Percentiles rank a stretch among this genome's conserved stretches.
phyloP scores from a whole-genome alignment of 2,797 vertebrate species.

The Orestias chungarensis region DNA sequence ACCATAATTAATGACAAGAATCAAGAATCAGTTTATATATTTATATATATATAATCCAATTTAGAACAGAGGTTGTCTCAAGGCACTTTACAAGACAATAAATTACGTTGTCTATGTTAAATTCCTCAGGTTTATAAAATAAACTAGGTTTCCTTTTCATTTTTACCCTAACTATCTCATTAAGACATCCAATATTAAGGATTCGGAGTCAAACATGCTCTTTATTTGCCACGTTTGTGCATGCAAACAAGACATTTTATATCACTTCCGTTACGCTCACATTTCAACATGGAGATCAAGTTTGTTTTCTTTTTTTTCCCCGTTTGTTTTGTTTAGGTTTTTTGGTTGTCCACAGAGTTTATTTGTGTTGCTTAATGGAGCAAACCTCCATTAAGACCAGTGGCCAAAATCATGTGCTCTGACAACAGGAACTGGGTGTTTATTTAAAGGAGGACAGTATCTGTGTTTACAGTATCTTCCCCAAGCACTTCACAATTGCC shows the following conservation, averaged over 20 bases:
- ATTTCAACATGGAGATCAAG: too few species aligned
- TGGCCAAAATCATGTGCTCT: slow-evolving; percentile 48
- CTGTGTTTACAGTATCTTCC: slow-evolving; percentile 75
- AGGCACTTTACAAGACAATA: slow-evolving; percentile 2
- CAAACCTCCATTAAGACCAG: slow-evolving; percentile 66
- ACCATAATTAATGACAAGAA: too few species aligned
- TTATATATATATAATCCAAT: too few species aligned
- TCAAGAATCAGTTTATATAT: too few species aligned
- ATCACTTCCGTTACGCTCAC: too few species aligned
- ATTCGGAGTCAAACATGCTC: not conserved
- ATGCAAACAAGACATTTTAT: not conserved
- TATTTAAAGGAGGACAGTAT: slow-evolving; percentile 76
- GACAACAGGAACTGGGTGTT: slow-evolving; percentile 81
- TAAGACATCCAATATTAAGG: not conserved
- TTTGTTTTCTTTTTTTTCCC: slow-evolving; percentile 37
- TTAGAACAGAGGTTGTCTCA: too few species aligned
- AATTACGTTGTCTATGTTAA: slow-evolving; percentile 4
- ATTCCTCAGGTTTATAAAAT: not conserved
- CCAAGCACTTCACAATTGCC: slow-evolving; percentile 45
- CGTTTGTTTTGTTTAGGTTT: too few species aligned
- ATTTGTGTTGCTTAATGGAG: slow-evolving; percentile 63
- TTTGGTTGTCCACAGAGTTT: slow-evolving; percentile 35
- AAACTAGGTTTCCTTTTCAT: not conserved
- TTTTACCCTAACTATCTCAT: not conserved
- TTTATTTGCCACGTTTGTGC: not conserved